phyloP scores from a whole-genome alignment of 2,113 vertebrate species.

The Bujurquina vittata region DNA sequence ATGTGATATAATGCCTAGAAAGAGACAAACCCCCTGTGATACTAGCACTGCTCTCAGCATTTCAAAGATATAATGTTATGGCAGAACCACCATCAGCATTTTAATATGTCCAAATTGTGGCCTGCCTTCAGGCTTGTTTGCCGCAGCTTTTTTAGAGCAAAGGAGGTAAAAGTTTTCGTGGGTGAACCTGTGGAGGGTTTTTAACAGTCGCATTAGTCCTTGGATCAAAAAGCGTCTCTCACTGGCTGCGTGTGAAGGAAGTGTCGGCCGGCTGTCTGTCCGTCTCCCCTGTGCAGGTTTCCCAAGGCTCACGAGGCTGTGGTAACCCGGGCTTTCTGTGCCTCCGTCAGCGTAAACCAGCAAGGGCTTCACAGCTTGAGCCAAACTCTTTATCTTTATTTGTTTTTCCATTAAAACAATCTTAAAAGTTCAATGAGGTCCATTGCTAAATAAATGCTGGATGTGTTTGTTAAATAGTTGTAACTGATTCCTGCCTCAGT shows the following conservation, averaged over 20 bases:
- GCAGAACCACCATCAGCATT: neutral
- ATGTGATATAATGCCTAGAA: neutral
- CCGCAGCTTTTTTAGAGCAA: accelerated
- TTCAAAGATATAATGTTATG: neutral
- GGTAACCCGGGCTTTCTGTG: neutral
- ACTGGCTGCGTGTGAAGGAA: neutral
- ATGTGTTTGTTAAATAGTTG: neutral
- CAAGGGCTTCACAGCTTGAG: neutral
- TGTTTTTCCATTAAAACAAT: neutral
- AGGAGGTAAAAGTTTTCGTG: neutral
- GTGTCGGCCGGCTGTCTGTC: neutral
- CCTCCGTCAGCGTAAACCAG: neutral
- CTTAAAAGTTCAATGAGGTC: neutral
- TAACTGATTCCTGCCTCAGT: neutral
- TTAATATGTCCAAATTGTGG: neutral
- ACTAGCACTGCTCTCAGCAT: neutral
- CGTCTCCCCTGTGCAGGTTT: neutral
- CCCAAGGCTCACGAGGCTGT: neutral
- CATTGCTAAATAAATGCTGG: neutral
- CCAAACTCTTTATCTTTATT: neutral
- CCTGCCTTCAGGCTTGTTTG: neutral
- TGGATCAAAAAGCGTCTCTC: neutral
- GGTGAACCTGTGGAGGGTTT: constrained; percentile 4
- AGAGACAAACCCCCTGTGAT: neutral
- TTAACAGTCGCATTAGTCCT: neutral